These are phyloP conservation scores for Euzetes globulus DNA, from an alignment of 2,888 invertebrate genomes.

Conservation along the genomic window DNA sequence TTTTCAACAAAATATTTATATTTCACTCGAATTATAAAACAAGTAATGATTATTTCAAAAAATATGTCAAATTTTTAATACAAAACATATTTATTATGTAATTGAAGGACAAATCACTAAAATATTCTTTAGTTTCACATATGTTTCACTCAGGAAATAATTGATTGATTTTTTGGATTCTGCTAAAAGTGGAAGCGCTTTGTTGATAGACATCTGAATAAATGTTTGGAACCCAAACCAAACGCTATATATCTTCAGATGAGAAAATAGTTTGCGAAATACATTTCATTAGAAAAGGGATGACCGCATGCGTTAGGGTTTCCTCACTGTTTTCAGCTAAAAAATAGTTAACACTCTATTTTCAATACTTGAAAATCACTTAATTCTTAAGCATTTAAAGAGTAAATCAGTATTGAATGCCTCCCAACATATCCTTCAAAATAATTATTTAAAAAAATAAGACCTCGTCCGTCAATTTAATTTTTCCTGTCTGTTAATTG, in stretches of 20 bases:
- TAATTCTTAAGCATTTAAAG: neutral
- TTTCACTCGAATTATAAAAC: neutral
- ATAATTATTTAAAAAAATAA: neutral
- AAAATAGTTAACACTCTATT: neutral
- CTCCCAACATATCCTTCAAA: too few species aligned
- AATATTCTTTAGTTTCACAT: conserved; percentile 6
- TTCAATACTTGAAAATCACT: neutral
- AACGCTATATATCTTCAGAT: neutral
- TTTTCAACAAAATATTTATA: neutral
- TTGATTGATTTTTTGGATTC: conserved; percentile 1
- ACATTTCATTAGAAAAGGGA: neutral
- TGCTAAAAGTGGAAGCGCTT: neutral
- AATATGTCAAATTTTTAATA: neutral
- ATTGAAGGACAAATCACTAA: neutral
- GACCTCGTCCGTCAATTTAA: too few species aligned
- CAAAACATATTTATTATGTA: neutral
- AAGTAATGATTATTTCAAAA: neutral
- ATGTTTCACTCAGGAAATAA: neutral
- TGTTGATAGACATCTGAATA: conserved; percentile 7
- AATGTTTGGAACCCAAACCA: neutral
- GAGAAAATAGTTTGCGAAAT: neutral
- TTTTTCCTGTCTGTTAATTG: too few species aligned
- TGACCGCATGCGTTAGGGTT: conserved; percentile 18
- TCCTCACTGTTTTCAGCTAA: neutral
- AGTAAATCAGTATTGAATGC: too few species aligned